Evolutionary conservation across 2,888 invertebrate genomes (phyloP), one percentile per base, ranked within the genome.

Genomic region (Stenchaetothrips biformis): DNA sequence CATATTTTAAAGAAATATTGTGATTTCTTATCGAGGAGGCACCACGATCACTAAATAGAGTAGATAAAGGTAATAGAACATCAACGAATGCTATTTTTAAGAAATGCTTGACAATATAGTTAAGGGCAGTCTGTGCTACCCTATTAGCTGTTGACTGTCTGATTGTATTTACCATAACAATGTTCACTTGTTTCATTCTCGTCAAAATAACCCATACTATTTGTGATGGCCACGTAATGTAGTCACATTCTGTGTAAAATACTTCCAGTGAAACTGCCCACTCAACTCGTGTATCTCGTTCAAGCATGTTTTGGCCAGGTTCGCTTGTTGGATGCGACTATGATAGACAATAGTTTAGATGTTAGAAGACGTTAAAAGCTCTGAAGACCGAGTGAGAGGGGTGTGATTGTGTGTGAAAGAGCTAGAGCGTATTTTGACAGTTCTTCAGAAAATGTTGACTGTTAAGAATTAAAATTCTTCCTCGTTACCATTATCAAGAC

Each of bases 1-100:
- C 67, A 74, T 74, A 74, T 74, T 74, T 74, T 74, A 74, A 74
- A 74, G 67, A 74, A 74, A 74, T 74, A 74, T 74, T 74, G 67
- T 74, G 67, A 74, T 74, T 74, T 74, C 67, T 74, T 74, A 74
- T 25, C 11, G 67, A 74, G 67, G 67, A 74, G 67, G 67, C 67
- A 74, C 67, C 67, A 74, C 67, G 67, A 74, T 74, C 67, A 74
- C 67, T 74, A 11, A 74, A 74, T 74, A 74, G 67, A 74, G 67
- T 74, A 74, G 67, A 74, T 74, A 74, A 74, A 74, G 21, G 25
- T 74, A 74, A 74, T 74, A 74, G 67, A 74, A 74, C 67, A 74
- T 74, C 67, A 74, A 74, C 21, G 67, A 74, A 21, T 74, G 67
- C 67, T 74, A 74, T 74, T 74, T 74, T 74, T 74, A 74, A 74